These are phyloP conservation scores for Arothron firmamentum DNA, from an alignment of 2,113 vertebrate species.

Conservation along the genomic window DNA sequence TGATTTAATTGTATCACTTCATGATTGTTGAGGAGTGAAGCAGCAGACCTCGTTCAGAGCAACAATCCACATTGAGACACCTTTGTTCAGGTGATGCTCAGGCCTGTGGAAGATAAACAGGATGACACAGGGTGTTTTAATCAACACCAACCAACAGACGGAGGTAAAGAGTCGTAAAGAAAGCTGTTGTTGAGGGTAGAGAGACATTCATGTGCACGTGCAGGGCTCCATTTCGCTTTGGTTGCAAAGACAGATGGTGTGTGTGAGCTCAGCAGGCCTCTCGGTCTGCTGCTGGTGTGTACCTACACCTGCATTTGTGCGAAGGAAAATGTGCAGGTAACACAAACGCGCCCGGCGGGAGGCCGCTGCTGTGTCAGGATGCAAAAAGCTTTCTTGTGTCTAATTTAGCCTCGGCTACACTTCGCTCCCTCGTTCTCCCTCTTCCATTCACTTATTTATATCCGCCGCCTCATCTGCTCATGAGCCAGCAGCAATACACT, in stretches of 20 bases:
- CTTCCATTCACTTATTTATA: neutral
- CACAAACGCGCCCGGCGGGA: constrained; percentile 30
- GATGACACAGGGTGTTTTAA: constrained; percentile 24
- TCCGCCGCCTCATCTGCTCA: no score
- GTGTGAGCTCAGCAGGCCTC: constrained; percentile 18
- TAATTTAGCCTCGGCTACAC: constrained; percentile 47
- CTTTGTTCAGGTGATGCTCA: constrained; percentile 16
- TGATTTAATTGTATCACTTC: no score
- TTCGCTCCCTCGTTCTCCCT: neutral
- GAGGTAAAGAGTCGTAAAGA: neutral
- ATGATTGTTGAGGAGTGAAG: no score
- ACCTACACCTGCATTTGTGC: constrained; percentile 4
- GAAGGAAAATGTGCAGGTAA: neutral
- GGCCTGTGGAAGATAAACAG: constrained; percentile 7
- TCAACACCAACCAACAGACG: constrained; percentile 1
- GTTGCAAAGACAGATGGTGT: constrained; percentile 60
- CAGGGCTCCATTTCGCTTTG: constrained; percentile 43
- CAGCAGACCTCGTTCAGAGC: no score
- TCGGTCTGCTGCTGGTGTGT: constrained; percentile 30
- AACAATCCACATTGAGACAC: constrained; percentile 6
- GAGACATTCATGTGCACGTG: constrained; percentile 25
- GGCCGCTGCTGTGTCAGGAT: constrained; percentile 32
- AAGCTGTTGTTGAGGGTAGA: neutral
- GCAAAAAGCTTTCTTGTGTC: constrained; percentile 43
- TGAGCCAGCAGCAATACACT: no score